Evolutionary conservation across 30 jellyfish, hydroid and myxozoan genomes (phyloP), one percentile per base, ranked within the genome.

Genomic region (Cassiopea andromeda): DNA sequence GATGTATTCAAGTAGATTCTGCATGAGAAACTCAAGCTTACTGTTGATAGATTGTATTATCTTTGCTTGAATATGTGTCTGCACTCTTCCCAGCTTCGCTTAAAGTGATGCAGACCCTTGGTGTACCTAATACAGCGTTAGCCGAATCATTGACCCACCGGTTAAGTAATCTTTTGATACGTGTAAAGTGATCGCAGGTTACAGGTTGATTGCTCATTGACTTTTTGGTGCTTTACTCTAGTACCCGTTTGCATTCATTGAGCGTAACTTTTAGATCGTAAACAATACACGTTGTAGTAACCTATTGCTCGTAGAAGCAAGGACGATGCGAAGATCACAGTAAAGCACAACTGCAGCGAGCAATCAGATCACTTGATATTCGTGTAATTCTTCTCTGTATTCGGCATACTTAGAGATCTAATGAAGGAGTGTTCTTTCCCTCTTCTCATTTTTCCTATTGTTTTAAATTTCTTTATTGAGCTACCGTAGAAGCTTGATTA

Each of bases 121-220:
- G 9, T 44, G 17, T 79, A 16, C 61, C n/a, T 10, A 69, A 68
- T 80, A 49, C 78, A 49, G 89, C 89, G 89, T n/a, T 48, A 8
- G 16, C 46, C 80, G 78, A 80, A 61, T 80, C 89, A 60, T 46
- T 80, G 89, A 80, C 73, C 89, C 60, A 80, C 89, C 89, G 46
- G 78, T 8, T 60, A 14, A 19, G 43, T 43, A 15, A 70, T 43
- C 15, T 0, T 43, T 16, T 4, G 2, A 14, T 70, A 70, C 79
- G n/a, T 70, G 49, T 70, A 19, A 19, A 19, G 7, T 60, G 89
- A 17, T 60, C 78, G 44, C 89, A 59, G 78, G 78, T 80, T 48
- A 83, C 93, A 43, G 93, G 93, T 85, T 44, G 82, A 84, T 75
- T 85, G 93, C 48, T 38, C 92, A 6, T 10, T 69, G 83, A 16